Evolutionary conservation across 2,888 invertebrate species (phyloP), one percentile per base, ranked within the genome.

Genomic region (Clusia tigrina): DNA sequence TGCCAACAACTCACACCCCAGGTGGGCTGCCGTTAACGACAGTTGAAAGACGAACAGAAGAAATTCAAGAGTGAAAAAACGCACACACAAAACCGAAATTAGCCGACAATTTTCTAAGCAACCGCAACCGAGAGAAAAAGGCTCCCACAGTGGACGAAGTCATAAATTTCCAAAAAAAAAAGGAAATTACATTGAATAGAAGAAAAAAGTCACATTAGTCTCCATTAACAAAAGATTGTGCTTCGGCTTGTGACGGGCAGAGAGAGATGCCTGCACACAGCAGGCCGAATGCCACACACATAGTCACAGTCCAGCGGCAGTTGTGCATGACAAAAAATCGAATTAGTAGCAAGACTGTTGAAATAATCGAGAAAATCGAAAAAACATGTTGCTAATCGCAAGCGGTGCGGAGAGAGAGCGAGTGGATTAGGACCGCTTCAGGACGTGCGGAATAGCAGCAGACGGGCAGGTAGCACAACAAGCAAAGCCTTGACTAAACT

Each of bases 211-310:
- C 66, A 64, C 60, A 64, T 67, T 67, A 64, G 64, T 67, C 58
- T 62, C 57, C 56, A 64, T 67, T 67, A 64, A 64, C 58, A 60
- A 60, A 54, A 46, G 54, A 54, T 67, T 67, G 60, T 54, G 63
- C 60, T 56, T 9, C 52, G 52, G 10, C 18, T 5, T 12, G 24
- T 20, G n/a, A 5, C n/a, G n/a, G n/a, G n/a, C n/a, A 42, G 32
- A 42, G n/a, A 42, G 42, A 42, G 42, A 42, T 42, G 42, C 42
- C 6, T 17, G n/a, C 42, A 42, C 42, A 42, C n/a, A 42, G 42
- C 2, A 46, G n/a, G 20, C 23, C 6, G 18, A 42, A 54, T 52
- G n/a, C 62, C 62, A 62, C 62, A 62, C 62, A 42, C 42, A 42
- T 10, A 3, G 42, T n/a, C 3, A 15, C 37, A 15, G 15, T 37